Percentiles rank a stretch among this genome's conserved stretches.
Conservation (phyloP, 2,888 invertebrate species). For the Plagodis dolabraria region DNA sequence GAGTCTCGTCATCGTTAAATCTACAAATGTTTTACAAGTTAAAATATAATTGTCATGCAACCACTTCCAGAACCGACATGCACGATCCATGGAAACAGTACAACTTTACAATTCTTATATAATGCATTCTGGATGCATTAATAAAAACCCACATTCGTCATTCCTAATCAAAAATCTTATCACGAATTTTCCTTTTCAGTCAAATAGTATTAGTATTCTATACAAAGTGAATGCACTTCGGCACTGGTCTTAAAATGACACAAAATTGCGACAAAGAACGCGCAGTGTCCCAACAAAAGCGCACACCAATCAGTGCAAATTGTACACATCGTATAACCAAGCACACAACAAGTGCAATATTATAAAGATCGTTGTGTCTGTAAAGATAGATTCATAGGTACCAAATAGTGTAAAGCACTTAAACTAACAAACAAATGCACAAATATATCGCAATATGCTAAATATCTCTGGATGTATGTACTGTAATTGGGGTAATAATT, state of each 20-base stretch:
- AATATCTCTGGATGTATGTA: too few species aligned
- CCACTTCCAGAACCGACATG: slow-evolving; percentile 11
- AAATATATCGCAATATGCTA: too few species aligned
- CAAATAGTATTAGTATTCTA: slow-evolving; percentile 9
- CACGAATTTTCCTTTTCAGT: slow-evolving; percentile 7
- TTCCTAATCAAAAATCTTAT: slow-evolving; percentile 12
- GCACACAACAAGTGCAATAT: neutral
- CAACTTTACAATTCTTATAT: slow-evolving; percentile 28
- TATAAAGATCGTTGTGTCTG: neutral
- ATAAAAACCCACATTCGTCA: slow-evolving; percentile 11
- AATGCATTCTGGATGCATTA: slow-evolving; percentile 12
- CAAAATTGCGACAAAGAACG: neutral
- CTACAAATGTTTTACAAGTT: slow-evolving; percentile 25
- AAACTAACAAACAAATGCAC: too few species aligned
- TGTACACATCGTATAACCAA: neutral
- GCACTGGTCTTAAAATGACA: neutral
- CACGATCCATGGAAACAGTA: slow-evolving; percentile 13
- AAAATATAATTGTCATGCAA: slow-evolving; percentile 31
- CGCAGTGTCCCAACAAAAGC: neutral
- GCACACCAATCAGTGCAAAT: slow-evolving; percentile 30
- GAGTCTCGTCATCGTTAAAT: slow-evolving; percentile 60
- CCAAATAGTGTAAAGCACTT: too few species aligned
- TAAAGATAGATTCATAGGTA: too few species aligned
- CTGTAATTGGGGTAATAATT: too few species aligned
- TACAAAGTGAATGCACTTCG: neutral